Conservation (phyloP, 2,888 invertebrate genomes). For the Aricia artaxerxes region DNA sequence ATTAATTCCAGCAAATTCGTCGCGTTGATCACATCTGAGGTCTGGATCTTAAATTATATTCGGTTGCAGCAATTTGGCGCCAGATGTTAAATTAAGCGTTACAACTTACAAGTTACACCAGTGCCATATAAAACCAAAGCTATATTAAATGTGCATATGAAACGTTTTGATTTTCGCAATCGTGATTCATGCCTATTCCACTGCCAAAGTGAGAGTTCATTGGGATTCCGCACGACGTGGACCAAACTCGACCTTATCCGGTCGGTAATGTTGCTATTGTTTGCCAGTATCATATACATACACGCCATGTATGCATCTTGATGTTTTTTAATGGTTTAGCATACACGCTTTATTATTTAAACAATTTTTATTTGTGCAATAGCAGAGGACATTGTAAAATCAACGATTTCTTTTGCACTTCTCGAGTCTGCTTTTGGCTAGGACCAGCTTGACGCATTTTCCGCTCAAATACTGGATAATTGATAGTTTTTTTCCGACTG, state of each 20-base stretch:
- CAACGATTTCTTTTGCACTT: neutral
- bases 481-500: constrained; percentile 36
- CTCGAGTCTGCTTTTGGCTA: neutral
- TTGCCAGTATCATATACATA: constrained; percentile 54
- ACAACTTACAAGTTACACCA: constrained; percentile 1
- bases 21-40: neutral
- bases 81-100: constrained; percentile 33
- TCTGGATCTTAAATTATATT: constrained; percentile 26
- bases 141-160: constrained; percentile 50
- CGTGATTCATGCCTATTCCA: constrained; percentile 59
- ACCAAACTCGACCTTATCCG: constrained; percentile 71
- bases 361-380: constrained; percentile 21
- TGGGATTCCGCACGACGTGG: constrained; percentile 68
- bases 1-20: neutral
- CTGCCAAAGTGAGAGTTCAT: constrained; percentile 54
- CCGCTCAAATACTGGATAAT: constrained; percentile 1
- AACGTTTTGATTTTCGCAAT: constrained; percentile 53
- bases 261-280: constrained; percentile 76
- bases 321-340: constrained; percentile 12
- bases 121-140: constrained; percentile 36
- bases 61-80: constrained; percentile 24
- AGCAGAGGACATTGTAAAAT: neutral
- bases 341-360: constrained; percentile 20
- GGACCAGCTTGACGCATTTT: neutral
- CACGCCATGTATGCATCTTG: constrained; percentile 12